phyloP scores from a whole-genome alignment of 2,797 vertebrate genomes.

The Melanogrammus aeglefinus region DNA sequence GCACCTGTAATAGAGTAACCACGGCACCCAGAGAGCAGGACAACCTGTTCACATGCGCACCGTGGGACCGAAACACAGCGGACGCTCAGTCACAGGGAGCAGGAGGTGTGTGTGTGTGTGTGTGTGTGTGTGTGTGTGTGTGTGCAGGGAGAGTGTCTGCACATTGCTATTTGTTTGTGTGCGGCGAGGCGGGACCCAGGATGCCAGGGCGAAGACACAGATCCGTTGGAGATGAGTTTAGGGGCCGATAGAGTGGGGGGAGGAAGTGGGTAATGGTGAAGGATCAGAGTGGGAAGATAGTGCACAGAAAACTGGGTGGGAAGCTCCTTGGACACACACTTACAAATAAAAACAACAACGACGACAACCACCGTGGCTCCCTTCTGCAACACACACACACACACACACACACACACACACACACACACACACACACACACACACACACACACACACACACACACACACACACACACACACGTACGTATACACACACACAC shows the following conservation, averaged over 20 bases:
- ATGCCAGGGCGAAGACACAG: slow-evolving; percentile 16
- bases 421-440: background rate
- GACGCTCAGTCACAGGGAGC: slow-evolving; percentile 29
- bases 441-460: too few species aligned
- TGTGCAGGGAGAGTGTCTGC: too few species aligned
- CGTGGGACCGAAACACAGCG: slow-evolving; percentile 34
- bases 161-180: slow-evolving; percentile 5
- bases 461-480: too few species aligned
- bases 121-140: background rate
- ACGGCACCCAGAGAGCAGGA: slow-evolving; percentile 16
- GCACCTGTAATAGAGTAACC: slow-evolving; percentile 42
- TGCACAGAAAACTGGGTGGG: slow-evolving; percentile 58
- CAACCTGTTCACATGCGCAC: slow-evolving; percentile 52
- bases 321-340: slow-evolving; percentile 35
- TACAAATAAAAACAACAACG: background rate
- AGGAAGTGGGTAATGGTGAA: slow-evolving; percentile 32
- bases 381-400: slow-evolving; percentile 9
- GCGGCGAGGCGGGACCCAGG: slow-evolving; percentile 33
- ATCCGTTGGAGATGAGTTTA: slow-evolving; percentile 33
- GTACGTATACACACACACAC: too few species aligned
- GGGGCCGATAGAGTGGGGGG: slow-evolving; percentile 20
- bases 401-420: slow-evolving; percentile 15
- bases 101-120: slow-evolving; percentile 2
- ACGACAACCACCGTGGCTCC: slow-evolving; percentile 22
- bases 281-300: slow-evolving; percentile 50